phyloP scores from a whole-genome alignment of 2,113 vertebrate genomes.

The Gavia stellata region DNA sequence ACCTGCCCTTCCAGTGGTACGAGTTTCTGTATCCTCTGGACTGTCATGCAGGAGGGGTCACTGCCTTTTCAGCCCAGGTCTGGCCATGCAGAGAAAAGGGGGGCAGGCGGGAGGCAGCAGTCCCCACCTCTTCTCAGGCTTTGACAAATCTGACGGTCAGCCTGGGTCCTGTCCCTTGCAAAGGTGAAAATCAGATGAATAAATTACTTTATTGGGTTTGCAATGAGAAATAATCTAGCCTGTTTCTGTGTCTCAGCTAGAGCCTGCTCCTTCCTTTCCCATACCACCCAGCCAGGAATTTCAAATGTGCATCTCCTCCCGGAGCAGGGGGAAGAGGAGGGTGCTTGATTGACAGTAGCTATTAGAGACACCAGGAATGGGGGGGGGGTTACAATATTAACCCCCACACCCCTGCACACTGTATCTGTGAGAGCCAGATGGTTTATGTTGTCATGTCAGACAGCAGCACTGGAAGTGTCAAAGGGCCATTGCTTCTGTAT shows the following conservation, averaged over 20 bases:
- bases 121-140: background rate
- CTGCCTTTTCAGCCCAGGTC: background rate
- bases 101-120: background rate
- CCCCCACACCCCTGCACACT: background rate
- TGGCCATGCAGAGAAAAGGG: background rate
- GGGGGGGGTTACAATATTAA: background rate
- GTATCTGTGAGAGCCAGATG: slow-evolving; percentile 36
- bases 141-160: background rate
- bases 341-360: slow-evolving; percentile 19
- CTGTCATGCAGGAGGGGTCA: background rate
- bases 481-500: background rate
- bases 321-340: background rate
- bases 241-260: background rate
- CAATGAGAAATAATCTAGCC: background rate
- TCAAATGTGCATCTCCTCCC: background rate
- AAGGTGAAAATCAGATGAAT: background rate
- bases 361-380: background rate
- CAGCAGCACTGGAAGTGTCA: slow-evolving; percentile 14
- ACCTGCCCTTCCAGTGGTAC: background rate
- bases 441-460: slow-evolving; percentile 24
- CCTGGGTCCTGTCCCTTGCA: background rate
- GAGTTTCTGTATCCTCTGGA: background rate
- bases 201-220: background rate
- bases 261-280: background rate
- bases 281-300: background rate